These are phyloP conservation scores for Pterostichus niger DNA, from an alignment of 2,888 invertebrate genomes.

Conservation along the genomic window DNA sequence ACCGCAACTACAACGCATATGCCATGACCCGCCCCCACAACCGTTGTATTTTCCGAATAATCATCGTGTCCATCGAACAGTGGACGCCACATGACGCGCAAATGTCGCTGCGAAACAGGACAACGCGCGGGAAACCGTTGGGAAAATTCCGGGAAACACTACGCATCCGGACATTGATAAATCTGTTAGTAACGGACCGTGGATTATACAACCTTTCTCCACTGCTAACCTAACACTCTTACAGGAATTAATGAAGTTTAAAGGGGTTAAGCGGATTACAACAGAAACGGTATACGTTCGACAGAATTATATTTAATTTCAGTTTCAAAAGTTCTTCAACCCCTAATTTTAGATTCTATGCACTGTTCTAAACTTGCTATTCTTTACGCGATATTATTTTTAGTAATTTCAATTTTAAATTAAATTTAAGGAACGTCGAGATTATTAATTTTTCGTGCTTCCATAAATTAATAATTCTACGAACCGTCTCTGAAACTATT, in stretches of 20 bases:
- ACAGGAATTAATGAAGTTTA: constrained; percentile 55
- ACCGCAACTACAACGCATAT: constrained; percentile 22
- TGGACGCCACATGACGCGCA: constrained; percentile 38
- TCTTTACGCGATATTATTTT: constrained; percentile 1
- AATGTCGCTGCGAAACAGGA: constrained; percentile 31
- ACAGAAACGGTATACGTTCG: constrained; percentile 45
- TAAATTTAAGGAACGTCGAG: too few species aligned
- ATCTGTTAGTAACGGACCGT: constrained; percentile 50
- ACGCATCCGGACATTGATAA: constrained; percentile 38
- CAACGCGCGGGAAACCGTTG: constrained; percentile 41
- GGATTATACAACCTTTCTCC: constrained; percentile 23
- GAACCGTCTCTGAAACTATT: too few species aligned
- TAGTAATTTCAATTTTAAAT: background rate
- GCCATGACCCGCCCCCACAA: constrained; percentile 29
- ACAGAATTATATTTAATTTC: constrained; percentile 57
- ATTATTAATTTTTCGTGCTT: too few species aligned
- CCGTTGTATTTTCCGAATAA: constrained; percentile 46
- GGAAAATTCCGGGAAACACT: constrained; percentile 42
- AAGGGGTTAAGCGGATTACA: constrained; percentile 61
- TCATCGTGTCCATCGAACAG: constrained; percentile 43
- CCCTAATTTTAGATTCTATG: constrained; percentile 5
- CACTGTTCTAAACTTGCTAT: constrained; percentile 7
- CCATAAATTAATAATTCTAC: too few species aligned
- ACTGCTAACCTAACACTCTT: constrained; percentile 22
- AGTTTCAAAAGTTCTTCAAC: background rate